Evolutionary conservation across 2,888 invertebrate genomes (phyloP), one percentile per base, ranked within the genome.

Genomic region (Caenorhabditis angaria): DNA sequence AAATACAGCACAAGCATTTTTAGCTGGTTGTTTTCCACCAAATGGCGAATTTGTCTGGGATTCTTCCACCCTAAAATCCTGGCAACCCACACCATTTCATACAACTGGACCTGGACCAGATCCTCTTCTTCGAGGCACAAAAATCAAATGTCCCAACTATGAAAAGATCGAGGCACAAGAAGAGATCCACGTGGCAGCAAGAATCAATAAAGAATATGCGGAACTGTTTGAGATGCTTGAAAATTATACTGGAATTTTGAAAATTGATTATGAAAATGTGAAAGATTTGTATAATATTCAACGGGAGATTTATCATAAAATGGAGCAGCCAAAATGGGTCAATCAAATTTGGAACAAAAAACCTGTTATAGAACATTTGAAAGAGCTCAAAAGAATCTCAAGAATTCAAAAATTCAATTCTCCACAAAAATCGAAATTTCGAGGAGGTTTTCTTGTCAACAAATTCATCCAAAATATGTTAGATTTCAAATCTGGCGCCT

Each of bases 1-100:
- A 58, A 94, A 94, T 93, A 94, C 94, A 66, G 95, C 94, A 0
- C 91, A 92, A 86, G 90, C 92, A 0, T 92, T 93, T 87, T 89
- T 94, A 73, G 93, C 94, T 58, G 94, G 93, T 1, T 88, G 94
- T 51, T 94, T 91, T 87, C 92, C 81, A 20, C 78, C 83, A 27
- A 69, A 56, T 25, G 62, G 62, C 0, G 60, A 67, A 4, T 59
- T 69, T 3, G 61, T 72, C 6, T 80, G 80, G 73, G 70, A 68
- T 24, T 65, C 73, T 1, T 70, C 67, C 24, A 66, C 64, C 54
- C 61, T 73, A 1, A 27, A 61, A 20, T 68, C 65, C 50, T 74
- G 74, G 70, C 69, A 74, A n/a, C 74, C 74, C 12, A 74, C 70
- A 12, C 69, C 69, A 1, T 66, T 74, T 54, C 70, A 74, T 6